Base-by-base conservation (phyloP, 2,113 vertebrate species). In the Nibea coibor region DNA sequence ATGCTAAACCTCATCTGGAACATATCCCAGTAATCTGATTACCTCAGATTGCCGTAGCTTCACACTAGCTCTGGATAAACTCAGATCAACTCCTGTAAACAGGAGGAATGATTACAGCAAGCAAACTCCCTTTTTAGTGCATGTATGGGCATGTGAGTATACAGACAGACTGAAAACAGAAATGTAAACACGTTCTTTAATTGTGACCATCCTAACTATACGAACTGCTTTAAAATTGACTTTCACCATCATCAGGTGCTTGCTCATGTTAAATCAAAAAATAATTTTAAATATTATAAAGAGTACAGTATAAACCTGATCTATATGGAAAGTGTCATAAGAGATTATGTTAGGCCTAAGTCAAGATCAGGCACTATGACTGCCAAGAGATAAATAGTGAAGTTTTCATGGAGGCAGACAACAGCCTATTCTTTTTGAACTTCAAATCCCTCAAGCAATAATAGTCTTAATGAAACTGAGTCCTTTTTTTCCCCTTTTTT, bases 391-490 rank as follows among this genome's bases (percentile, higher is more conserved):
- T 47, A 72, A 80, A 59, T 48, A 72, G 16, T 9, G 0, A 67
- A 2, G 3, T 68, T 53, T 72, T 20, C 19, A 42, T 8, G 2
- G 12, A 66, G 26, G 39, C 48, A 74, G 19, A 48, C n/a, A 72
- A 57, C 51, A 51, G 63, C 14, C 14, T 26, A 42, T 43, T 2
- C 3, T 71, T 77, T 75, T 78, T 78, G 10, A 80, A 83, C 63
- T 75, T 39, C 15, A 88, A 78, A 82, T 78, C 77, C 67, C 45
- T 69, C 42, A 26, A 48, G 31, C n/a, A 48, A 35, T 59, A 86
- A 73, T 54, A 57, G 26, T 22, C 28, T 47, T 50, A 78, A 66
- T 72, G 65, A 82, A 77, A 77, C 15, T 63, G 45, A 87, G 67
- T 61, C 58, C 53, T 72, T 78, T 59, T 75, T 75, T 1, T n/a